Conservation (phyloP, 1,140 invertebrate species). For the Brachionus rotundiformis region DNA sequence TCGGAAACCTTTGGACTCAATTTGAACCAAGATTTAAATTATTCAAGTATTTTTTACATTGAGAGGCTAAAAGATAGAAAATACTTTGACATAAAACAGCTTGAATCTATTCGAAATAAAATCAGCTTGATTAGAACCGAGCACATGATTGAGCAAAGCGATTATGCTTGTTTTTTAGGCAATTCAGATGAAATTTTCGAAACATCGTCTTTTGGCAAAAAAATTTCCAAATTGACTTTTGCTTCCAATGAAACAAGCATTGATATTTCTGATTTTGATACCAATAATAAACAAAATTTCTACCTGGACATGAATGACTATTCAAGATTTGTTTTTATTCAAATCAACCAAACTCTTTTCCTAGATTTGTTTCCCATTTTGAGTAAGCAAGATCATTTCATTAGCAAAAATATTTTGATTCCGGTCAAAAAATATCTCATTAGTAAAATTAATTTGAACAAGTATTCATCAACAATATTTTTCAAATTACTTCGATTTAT, state of each 20-base stretch:
- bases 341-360: neutral
- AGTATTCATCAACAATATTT: neutral
- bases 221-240: neutral
- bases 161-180: neutral
- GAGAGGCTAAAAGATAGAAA: conserved; percentile 1
- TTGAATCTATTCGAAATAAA: neutral
- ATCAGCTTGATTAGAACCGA: neutral
- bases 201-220: neutral
- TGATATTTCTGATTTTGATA: neutral
- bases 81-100: neutral
- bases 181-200: neutral
- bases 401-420: neutral
- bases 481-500: conserved; percentile 5
- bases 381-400: neutral
- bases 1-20: neutral
- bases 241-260: neutral
- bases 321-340: conserved; percentile 1
- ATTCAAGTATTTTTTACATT: neutral
- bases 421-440: neutral
- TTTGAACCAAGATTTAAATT: neutral
- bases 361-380: neutral
- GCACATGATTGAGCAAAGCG: neutral
- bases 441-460: neutral
- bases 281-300: neutral
- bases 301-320: neutral